A percentile compares a stretch with the other conserved stretches of the same genome.
These are phyloP conservation scores for Psilopogon haemacephalus DNA, from an alignment of 2,113 vertebrate genomes.

Conservation along the genomic window DNA sequence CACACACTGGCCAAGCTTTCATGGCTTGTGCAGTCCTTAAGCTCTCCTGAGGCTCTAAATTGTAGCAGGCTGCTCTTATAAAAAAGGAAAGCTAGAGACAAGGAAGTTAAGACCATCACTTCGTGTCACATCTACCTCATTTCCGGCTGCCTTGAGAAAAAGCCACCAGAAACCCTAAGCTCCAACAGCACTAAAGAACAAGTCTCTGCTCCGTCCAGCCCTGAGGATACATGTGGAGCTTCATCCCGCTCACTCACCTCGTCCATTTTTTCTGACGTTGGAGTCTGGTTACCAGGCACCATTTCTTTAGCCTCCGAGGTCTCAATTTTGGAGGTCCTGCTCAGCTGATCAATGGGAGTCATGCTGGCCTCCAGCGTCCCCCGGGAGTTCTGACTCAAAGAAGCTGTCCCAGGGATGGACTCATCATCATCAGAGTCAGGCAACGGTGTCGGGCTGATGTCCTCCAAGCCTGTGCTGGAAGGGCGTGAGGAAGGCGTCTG, in stretches of 20 bases:
- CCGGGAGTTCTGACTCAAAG: constrained; percentile 73
- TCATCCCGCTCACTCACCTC: constrained; percentile 76
- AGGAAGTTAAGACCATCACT: constrained; percentile 11
- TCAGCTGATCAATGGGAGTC: constrained; percentile 69
- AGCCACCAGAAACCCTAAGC: neutral
- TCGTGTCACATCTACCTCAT: neutral
- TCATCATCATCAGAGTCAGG: constrained; percentile 93
- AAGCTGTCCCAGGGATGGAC: constrained; percentile 73
- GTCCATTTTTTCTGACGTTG: constrained; percentile 88
- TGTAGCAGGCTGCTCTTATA: constrained; percentile 8
- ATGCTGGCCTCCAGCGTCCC: constrained; percentile 68
- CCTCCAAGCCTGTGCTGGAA: constrained; percentile 92
- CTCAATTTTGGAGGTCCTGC: constrained; percentile 73
- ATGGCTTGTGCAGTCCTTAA: neutral
- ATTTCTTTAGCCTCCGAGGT: constrained; percentile 79
- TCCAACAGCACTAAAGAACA: neutral
- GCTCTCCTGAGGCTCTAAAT: constrained; percentile 29
- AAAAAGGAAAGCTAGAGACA: neutral
- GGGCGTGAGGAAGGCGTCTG: constrained; percentile 82
- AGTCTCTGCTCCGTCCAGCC: neutral
- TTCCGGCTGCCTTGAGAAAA: constrained; percentile 14
- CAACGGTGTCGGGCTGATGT: constrained; percentile 94
- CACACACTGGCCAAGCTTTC: constrained; percentile 22
- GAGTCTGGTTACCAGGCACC: constrained; percentile 78
- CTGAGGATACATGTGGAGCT: neutral